Evolutionary conservation across 2,797 vertebrate genomes (phyloP).

Genomic region (Anabacerthia variegaticeps): DNA sequence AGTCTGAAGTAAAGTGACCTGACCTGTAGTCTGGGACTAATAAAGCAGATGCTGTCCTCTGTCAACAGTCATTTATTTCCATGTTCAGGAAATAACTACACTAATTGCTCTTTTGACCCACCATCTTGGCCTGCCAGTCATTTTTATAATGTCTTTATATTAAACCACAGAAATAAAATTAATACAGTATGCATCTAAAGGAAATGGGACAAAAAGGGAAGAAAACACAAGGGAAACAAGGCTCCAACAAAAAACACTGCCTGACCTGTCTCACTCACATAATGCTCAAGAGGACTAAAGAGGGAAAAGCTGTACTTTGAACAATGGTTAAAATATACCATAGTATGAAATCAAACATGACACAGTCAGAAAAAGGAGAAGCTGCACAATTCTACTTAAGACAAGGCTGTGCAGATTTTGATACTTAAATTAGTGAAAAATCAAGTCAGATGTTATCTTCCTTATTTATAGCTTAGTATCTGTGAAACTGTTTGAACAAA

Average conservation of each 20-base stretch:
- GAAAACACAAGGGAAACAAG: background rate
- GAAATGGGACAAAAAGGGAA: background rate
- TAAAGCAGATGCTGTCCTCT: constrained; percentile 52
- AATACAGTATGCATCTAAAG: background rate
- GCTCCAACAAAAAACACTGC: background rate
- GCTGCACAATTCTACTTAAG: background rate
- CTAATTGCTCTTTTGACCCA: background rate
- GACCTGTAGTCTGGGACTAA: constrained; percentile 40
- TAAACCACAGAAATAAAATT: background rate
- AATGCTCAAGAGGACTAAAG: background rate
- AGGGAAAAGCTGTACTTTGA: background rate
- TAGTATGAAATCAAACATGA: background rate
- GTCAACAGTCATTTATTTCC: constrained; percentile 56
- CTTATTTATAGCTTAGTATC: constrained; percentile 19
- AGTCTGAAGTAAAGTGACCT: constrained; percentile 21
- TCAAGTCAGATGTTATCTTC: constrained; percentile 2
- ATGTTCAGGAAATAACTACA: constrained; percentile 32
- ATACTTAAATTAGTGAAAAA: constrained; percentile 33
- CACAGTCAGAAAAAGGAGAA: background rate
- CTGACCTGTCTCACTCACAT: background rate
- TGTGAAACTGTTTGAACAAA: constrained; percentile 52
- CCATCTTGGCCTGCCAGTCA: background rate
- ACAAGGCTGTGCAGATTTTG: constrained; percentile 1
- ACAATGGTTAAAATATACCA: background rate
- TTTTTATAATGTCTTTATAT: background rate